phyloP scores from a whole-genome alignment of 2,888 invertebrate species.

The Isotomurus palustris region DNA sequence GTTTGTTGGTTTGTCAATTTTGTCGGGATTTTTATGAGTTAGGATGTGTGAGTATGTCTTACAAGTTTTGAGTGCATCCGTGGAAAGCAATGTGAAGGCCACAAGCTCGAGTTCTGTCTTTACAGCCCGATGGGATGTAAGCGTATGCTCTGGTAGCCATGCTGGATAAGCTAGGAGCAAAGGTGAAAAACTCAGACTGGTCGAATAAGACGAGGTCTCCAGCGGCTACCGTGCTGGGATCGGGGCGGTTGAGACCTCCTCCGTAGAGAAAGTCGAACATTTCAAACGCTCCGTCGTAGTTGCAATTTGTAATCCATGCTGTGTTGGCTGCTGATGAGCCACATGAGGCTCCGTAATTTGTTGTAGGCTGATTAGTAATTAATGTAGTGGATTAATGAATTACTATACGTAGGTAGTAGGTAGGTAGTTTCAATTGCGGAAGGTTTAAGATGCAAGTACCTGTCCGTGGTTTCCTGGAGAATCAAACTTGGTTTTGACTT shows the following conservation, averaged over 20 bases:
- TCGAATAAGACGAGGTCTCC: constrained; percentile 38
- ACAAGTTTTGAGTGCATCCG: constrained; percentile 44
- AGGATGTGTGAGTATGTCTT: neutral
- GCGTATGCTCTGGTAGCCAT: constrained; percentile 23
- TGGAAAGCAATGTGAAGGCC: constrained; percentile 44
- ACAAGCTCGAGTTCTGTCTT: constrained; percentile 28
- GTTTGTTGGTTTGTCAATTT: neutral
- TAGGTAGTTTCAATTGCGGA: no score
- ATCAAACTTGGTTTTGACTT: constrained; percentile 24
- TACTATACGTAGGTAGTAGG: no score
- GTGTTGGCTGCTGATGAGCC: constrained; percentile 12
- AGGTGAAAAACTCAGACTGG: constrained; percentile 41
- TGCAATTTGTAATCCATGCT: constrained; percentile 47
- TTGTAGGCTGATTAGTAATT: constrained; percentile 42
- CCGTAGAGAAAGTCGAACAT: constrained; percentile 47
- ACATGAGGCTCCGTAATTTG: constrained; percentile 47
- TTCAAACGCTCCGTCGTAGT: constrained; percentile 48
- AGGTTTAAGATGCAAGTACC: constrained; percentile 11
- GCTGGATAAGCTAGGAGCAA: constrained; percentile 31
- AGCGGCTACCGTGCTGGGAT: neutral
- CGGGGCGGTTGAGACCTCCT: constrained; percentile 35
- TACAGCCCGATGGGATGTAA: constrained; percentile 44
- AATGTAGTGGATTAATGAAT: neutral
- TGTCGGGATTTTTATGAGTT: neutral
- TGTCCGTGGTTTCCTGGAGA: constrained; percentile 36